These are phyloP conservation scores for Pristionchus arcanus DNA, from an alignment of 2,888 invertebrate genomes.

Conservation along the genomic window DNA sequence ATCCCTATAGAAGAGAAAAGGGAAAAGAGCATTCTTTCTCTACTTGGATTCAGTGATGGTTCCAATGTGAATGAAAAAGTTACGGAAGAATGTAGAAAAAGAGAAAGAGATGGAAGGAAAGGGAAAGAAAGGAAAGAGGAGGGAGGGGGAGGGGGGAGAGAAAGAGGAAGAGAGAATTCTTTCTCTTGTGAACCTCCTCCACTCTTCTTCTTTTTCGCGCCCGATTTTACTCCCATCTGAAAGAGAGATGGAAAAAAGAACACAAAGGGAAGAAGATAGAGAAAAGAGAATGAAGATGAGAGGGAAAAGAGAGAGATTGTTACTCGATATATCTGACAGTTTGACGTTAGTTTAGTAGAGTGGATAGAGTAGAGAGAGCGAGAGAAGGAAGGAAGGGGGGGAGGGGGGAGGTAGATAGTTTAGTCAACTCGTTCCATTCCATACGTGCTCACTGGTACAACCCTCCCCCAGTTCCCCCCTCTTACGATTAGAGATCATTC, in stretches of 20 bases:
- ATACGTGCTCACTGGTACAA: constrained; percentile 1
- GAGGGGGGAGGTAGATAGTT: background rate
- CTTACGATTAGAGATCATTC: no score
- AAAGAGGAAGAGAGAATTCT: background rate
- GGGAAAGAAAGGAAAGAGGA: background rate
- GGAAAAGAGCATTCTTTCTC: no score
- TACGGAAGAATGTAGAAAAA: background rate
- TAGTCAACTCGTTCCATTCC: constrained; percentile 56
- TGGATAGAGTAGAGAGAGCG: background rate
- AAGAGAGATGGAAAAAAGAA: constrained; percentile 1
- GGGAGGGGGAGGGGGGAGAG: background rate
- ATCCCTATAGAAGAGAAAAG: no score
- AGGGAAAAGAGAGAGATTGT: background rate
- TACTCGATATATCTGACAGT: no score
- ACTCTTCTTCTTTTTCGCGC: background rate
- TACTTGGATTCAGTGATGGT: no score
- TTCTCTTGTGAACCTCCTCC: background rate
- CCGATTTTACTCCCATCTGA: background rate
- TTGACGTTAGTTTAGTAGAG: no score
- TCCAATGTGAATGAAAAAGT: no score
- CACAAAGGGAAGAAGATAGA: background rate
- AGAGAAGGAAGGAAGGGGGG: background rate
- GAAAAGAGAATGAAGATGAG: background rate
- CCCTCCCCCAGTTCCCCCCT: background rate
- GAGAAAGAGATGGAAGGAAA: background rate